Conservation (phyloP, 2,797 vertebrate genomes). For the Eurystomus glaucurus region DNA sequence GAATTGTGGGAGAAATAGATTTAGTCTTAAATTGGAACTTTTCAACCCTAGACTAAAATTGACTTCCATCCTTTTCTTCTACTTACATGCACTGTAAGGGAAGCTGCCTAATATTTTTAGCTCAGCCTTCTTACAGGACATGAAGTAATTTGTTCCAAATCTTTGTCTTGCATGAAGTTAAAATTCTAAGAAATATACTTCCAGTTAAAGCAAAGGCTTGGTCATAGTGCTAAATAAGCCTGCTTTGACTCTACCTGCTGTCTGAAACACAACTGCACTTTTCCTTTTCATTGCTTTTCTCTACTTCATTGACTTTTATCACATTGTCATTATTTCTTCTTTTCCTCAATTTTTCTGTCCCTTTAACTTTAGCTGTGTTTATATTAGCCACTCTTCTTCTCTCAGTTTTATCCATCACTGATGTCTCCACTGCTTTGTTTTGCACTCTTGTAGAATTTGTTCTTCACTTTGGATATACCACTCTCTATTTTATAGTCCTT, state of each 20-base stretch:
- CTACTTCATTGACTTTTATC: not conserved
- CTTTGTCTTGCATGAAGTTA: not conserved
- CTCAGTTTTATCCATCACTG: not conserved
- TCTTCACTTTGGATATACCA: not conserved
- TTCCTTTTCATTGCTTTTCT: not conserved
- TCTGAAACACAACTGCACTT: not conserved
- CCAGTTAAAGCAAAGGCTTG: not conserved
- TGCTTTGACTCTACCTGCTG: not conserved
- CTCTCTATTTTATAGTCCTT: not conserved
- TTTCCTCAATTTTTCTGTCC: not conserved
- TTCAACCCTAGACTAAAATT: not conserved
- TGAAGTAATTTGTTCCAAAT: not conserved
- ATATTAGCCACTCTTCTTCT: not conserved
- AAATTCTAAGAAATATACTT: not conserved
- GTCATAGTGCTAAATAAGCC: not conserved
- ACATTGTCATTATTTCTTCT: not conserved
- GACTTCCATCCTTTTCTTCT: not conserved
- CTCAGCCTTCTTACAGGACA: not conserved
- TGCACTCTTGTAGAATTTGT: not conserved
- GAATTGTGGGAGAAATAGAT: not conserved
- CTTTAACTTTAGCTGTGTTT: not conserved
- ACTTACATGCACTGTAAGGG: fast-evolving
- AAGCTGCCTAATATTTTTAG: not conserved
- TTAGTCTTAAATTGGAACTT: not conserved
- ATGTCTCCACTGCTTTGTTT: not conserved